phyloP scores from a whole-genome alignment of 2,797 vertebrate species.

The Morelia viridis region DNA sequence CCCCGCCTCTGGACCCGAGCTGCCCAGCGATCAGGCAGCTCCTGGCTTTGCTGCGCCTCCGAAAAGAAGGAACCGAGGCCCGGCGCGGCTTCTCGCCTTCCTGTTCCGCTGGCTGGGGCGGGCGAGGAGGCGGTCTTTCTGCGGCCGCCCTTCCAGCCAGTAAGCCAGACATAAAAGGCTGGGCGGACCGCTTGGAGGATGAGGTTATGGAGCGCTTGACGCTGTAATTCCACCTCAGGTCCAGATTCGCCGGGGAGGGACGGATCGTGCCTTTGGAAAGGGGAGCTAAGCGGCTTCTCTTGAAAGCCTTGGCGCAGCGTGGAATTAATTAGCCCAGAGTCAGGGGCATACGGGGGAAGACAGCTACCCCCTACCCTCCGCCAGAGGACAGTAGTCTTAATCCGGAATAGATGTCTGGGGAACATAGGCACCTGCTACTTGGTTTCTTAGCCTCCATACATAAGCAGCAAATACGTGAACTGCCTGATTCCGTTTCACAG shows the following conservation, averaged over 20 bases:
- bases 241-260: not conserved
- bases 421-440: not conserved
- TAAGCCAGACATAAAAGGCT: not conserved
- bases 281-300: not conserved
- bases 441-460: not conserved
- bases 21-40: rapidly evolving
- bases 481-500: not conserved
- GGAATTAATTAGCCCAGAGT: not conserved
- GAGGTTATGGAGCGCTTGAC: not conserved
- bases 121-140: not conserved
- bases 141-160: not conserved
- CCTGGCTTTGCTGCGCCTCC: not conserved
- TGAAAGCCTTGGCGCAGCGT: not conserved
- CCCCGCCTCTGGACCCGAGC: rapidly evolving
- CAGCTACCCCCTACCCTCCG: not conserved
- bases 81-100: not conserved
- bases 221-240: not conserved
- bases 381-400: not conserved
- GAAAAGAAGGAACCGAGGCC: not conserved
- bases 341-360: not conserved
- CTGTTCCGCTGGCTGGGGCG: constrained; percentile 36
- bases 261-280: not conserved
- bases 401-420: no score
- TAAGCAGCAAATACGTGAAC: not conserved
- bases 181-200: not conserved